These are phyloP conservation scores for Pelagia noctiluca DNA, from an alignment of 30 jellyfish, hydroid and myxozoan species.

Conservation along the genomic window DNA sequence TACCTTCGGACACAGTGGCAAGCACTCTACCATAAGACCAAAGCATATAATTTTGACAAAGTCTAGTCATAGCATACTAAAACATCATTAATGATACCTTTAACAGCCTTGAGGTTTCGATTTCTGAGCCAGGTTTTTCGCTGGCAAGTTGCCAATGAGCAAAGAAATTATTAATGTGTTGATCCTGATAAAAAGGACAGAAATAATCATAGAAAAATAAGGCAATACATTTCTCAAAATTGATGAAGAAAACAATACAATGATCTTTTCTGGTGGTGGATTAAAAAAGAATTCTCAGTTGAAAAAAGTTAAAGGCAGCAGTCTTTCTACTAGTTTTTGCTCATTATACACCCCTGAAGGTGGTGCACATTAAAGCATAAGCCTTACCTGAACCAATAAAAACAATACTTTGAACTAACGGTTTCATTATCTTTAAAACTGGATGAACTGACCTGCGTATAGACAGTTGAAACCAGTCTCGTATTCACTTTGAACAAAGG, in stretches of 20 bases:
- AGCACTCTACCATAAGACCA: too few relatives aligned
- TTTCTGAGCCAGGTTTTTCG: conserved; percentile 77
- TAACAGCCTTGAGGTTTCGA: conserved; percentile 91
- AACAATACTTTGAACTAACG: not conserved
- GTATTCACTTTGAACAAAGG: conserved; percentile 81
- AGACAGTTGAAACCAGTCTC: conserved; percentile 86
- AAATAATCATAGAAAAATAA: not conserved
- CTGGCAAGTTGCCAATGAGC: conserved; percentile 88
- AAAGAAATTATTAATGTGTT: conserved; percentile 86
- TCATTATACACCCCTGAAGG: not conserved
- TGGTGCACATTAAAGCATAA: not conserved
- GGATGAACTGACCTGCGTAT: conserved; percentile 80
- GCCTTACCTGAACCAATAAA: too few relatives aligned
- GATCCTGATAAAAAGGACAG: conserved; percentile 66
- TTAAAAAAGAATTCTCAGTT: too few relatives aligned
- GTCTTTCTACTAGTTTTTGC: too few relatives aligned
- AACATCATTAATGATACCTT: conserved; percentile 37
- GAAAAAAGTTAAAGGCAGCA: too few relatives aligned
- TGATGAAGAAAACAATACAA: too few relatives aligned
- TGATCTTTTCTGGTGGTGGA: too few relatives aligned
- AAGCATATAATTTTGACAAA: too few relatives aligned
- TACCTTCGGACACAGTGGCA: too few relatives aligned
- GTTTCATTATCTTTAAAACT: not conserved
- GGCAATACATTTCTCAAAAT: too few relatives aligned
- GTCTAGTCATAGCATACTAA: not conserved